These are phyloP conservation scores for Pterophyllum scalare DNA, from an alignment of 2,113 vertebrate genomes.

Conservation along the genomic window DNA sequence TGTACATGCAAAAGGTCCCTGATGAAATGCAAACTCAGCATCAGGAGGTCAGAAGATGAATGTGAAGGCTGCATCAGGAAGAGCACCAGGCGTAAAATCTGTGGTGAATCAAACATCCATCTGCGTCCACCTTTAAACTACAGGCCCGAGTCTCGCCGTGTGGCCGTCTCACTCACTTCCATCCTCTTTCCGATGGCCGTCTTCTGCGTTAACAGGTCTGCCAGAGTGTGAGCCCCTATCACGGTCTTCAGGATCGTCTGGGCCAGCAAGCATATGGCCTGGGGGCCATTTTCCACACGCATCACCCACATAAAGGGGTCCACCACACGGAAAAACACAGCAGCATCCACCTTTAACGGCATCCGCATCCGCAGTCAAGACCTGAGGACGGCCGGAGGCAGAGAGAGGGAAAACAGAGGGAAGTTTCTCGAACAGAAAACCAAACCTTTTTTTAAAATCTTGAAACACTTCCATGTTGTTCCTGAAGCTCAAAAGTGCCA, in stretches of 20 bases:
- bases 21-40: neutral
- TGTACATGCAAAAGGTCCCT: neutral
- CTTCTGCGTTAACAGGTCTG: conserved; percentile 68
- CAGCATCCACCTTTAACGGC: conserved; percentile 74
- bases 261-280: conserved; percentile 71
- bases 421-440: neutral
- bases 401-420: neutral
- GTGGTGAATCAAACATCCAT: neutral
- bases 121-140: neutral
- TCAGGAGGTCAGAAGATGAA: neutral
- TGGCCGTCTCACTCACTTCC: conserved; percentile 51
- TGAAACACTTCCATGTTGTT: too few species aligned
- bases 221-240: conserved; percentile 73
- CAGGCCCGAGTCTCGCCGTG: neutral
- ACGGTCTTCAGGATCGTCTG: conserved; percentile 76
- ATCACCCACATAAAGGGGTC: conserved; percentile 70
- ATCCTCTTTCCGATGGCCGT: conserved; percentile 58
- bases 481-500: too few species aligned
- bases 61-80: neutral
- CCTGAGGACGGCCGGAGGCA: conserved; percentile 46
- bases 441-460: too few species aligned
- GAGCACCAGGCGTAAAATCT: neutral
- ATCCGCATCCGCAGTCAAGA: conserved; percentile 77
- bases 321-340: conserved; percentile 77
- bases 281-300: conserved; percentile 62